Percentiles rank a stretch among this genome's conserved stretches.
phyloP scores from a whole-genome alignment of 2,113 vertebrate species.

The Oreotragus oreotragus region DNA sequence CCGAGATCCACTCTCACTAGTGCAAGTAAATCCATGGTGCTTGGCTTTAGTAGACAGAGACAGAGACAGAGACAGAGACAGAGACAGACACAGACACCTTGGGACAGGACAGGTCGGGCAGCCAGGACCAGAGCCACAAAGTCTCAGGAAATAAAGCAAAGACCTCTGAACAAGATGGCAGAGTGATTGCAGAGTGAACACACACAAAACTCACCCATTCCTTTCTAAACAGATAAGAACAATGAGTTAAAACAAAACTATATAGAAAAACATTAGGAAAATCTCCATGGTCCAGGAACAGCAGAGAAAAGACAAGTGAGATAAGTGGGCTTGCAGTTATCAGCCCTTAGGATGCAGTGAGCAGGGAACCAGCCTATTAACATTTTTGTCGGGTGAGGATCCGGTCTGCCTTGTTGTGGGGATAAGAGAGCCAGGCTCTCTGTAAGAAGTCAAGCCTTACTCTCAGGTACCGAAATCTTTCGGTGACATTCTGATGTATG shows the following conservation, averaged over 20 bases:
- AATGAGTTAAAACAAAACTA: background rate
- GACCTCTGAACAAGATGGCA: background rate
- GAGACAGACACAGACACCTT: accelerated
- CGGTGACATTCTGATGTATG: background rate
- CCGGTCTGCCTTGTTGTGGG: background rate
- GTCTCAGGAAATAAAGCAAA: background rate
- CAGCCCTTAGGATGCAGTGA: background rate
- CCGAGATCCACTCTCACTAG: background rate
- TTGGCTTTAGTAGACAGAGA: background rate
- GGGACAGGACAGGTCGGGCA: background rate
- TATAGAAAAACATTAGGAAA: background rate
- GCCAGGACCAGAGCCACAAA: background rate
- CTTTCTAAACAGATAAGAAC: background rate
- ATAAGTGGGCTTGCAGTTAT: background rate
- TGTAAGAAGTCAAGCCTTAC: background rate
- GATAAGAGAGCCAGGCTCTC: background rate
- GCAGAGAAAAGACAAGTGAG: background rate
- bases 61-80: background rate
- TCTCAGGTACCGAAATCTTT: background rate
- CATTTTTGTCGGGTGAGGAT: background rate
- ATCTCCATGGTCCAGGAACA: background rate
- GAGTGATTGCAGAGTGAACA: background rate
- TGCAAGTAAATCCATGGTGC: background rate
- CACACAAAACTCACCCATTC: background rate
- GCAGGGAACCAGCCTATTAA: background rate